phyloP scores from a whole-genome alignment of 53 echinoderm and acorn worm genomes.

The Echinarachnius parma region DNA sequence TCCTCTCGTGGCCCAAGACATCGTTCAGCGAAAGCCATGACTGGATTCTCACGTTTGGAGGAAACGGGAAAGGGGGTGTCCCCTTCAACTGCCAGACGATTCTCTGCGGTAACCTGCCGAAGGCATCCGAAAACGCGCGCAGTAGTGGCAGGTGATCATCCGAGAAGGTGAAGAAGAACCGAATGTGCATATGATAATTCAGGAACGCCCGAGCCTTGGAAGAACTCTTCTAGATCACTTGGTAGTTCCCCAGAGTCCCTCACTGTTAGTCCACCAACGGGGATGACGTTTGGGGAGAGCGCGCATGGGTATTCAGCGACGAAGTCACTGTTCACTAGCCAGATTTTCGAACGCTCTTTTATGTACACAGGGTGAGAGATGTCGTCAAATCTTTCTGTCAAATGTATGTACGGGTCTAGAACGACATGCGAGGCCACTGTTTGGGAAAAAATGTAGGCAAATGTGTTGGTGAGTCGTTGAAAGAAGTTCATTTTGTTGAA shows the following conservation, averaged over 20 bases:
- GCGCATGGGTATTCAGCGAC: constrained; percentile 53
- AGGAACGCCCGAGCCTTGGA: constrained; percentile 50
- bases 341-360: constrained; percentile 51
- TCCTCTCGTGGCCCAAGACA: constrained; percentile 62
- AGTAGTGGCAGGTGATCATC: background rate
- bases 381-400: too few relatives aligned
- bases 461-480: background rate
- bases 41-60: constrained; percentile 50
- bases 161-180: constrained; percentile 26
- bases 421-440: too few relatives aligned
- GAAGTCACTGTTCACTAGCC: constrained; percentile 64
- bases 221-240: constrained; percentile 37
- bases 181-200: too few relatives aligned
- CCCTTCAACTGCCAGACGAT: constrained; percentile 58
- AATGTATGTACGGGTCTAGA: too few relatives aligned
- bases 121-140: constrained; percentile 19
- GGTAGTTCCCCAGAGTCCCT: constrained; percentile 37
- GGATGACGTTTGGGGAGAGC: constrained; percentile 57
- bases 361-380: too few relatives aligned
- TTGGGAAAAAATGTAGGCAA: too few relatives aligned
- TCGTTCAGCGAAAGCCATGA: constrained; percentile 69
- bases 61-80: constrained; percentile 32
- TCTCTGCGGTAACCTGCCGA: constrained; percentile 57
- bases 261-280: constrained; percentile 59
- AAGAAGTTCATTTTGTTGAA: constrained; percentile 7